Percentiles rank a stretch among this genome's conserved stretches.
Conservation (phyloP, 2,113 vertebrate species). For the Muntiacus reevesi region DNA sequence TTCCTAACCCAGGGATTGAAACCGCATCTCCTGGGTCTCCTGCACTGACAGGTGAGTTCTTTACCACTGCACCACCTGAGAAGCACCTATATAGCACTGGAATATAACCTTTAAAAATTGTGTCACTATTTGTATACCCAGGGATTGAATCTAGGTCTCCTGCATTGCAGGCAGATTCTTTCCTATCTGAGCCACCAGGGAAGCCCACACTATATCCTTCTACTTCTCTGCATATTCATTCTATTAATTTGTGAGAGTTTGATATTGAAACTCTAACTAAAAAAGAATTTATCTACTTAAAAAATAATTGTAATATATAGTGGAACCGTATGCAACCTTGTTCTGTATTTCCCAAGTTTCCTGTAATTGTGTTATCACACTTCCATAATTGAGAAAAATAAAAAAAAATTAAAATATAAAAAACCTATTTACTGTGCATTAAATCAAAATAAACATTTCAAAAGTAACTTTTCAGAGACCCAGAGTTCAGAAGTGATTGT, state of each 20-base stretch:
- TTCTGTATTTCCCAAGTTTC: not conserved
- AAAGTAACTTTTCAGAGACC: not conserved
- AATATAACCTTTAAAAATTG: not conserved
- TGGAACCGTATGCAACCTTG: not conserved
- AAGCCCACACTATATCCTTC: not conserved
- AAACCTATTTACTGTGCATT: not conserved
- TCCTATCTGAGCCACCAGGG: not conserved
- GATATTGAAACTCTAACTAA: not conserved
- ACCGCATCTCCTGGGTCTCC: not conserved
- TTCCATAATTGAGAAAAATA: not conserved
- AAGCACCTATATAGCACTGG: not conserved
- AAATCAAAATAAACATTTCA: not conserved
- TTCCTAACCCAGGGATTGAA: not conserved
- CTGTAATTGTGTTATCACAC: not conserved
- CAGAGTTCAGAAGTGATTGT: not conserved
- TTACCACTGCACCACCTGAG: not conserved
- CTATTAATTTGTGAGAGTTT: not conserved
- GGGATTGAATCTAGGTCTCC: not conserved
- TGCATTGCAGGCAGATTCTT: not conserved
- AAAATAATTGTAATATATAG: not conserved
- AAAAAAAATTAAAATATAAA: not conserved
- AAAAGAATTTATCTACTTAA: not conserved
- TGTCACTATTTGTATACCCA: not conserved
- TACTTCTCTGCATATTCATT: not conserved
- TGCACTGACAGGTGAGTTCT: not conserved